Evolutionary conservation across 1,140 invertebrate genomes (phyloP).

Genomic region (Zelostemma sp.): DNA sequence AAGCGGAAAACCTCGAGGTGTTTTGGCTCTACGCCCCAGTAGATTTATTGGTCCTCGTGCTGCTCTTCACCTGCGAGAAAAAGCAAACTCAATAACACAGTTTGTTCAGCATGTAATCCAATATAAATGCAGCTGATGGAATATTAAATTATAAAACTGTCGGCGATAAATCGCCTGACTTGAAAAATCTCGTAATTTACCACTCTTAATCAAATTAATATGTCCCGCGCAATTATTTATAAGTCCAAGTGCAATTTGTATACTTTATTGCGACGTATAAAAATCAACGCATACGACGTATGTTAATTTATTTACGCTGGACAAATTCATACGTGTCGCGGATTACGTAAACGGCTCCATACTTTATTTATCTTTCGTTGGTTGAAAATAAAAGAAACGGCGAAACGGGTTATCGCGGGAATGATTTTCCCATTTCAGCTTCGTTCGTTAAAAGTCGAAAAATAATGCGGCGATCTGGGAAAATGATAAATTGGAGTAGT

Average conservation of each 20-base stretch:
- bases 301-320: too few relatives aligned
- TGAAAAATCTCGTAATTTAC: constrained; percentile 25
- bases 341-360: too few relatives aligned
- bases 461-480: background rate
- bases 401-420: too few relatives aligned
- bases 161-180: constrained; percentile 20
- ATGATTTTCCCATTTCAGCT: too few relatives aligned
- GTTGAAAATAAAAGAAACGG: too few relatives aligned
- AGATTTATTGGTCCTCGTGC: constrained; percentile 28
- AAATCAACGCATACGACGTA: too few relatives aligned
- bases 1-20: constrained; percentile 20
- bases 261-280: too few relatives aligned
- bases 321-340: too few relatives aligned
- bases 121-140: constrained; percentile 28
- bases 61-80: constrained; percentile 15
- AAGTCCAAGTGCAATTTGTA: too few relatives aligned
- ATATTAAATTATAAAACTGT: constrained; percentile 37
- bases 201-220: constrained; percentile 7
- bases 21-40: constrained; percentile 20
- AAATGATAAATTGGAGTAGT: background rate
- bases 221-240: constrained; percentile 4
- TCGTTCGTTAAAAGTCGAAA: too few relatives aligned
- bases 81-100: constrained; percentile 29
- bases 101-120: constrained; percentile 27
- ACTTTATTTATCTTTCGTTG: too few relatives aligned